Conservation (phyloP, 2,113 vertebrate species). For the Ellobius talpinus region DNA sequence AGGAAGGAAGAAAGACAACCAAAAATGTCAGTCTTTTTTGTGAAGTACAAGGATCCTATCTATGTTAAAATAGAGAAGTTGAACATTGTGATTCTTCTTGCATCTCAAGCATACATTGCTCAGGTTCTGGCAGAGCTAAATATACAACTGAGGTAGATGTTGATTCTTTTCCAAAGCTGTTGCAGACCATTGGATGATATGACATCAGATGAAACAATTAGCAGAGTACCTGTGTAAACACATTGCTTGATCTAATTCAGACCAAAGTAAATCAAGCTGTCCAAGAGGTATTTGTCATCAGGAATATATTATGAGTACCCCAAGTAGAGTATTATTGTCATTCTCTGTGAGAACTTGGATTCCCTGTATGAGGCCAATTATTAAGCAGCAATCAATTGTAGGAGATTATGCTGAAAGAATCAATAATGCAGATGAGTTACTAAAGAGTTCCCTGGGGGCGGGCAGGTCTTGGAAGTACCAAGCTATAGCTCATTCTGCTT, state of each 20-base stretch:
- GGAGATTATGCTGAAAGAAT: background rate
- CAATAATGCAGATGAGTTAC: background rate
- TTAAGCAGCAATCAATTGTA: background rate
- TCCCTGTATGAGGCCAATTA: background rate
- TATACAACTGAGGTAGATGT: constrained; percentile 98
- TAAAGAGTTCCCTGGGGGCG: background rate
- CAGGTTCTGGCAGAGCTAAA: constrained; percentile 98
- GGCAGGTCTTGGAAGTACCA: background rate
- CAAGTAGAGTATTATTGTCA: background rate
- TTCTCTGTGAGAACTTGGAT: background rate
- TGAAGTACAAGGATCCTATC: constrained; percentile 99
- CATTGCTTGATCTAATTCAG: background rate
- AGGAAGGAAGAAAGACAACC: constrained; percentile 63
- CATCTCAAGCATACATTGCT: constrained; percentile 98
- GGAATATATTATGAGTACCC: background rate
- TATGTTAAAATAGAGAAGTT: constrained; percentile 99
- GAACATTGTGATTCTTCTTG: constrained; percentile 98
- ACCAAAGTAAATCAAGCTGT: background rate
- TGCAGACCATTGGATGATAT: constrained; percentile 96
- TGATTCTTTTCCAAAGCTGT: constrained; percentile 98
- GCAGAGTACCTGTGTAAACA: background rate
- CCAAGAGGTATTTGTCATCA: background rate
- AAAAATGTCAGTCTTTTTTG: constrained; percentile 95
- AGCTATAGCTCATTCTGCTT: background rate
- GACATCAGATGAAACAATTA: constrained; percentile 93